Evolutionary conservation across 2,888 invertebrate species (phyloP).

Genomic region (Uropetala carovei): DNA sequence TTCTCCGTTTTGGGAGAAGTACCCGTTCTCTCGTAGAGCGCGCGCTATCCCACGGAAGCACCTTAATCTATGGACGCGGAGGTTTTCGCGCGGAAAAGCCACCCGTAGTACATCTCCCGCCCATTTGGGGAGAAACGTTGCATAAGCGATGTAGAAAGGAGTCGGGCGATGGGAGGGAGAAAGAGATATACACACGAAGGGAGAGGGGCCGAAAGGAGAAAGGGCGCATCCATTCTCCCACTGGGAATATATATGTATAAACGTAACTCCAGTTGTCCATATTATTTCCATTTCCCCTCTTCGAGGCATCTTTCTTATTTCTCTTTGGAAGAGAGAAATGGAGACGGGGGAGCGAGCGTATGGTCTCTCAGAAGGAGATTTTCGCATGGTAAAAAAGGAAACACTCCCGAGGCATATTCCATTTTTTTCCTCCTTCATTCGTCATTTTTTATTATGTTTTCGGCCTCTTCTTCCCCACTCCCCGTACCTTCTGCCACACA

Average conservation of each 20-base stretch:
- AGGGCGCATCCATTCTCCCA: slow-evolving; percentile 38
- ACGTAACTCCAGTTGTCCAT: slow-evolving; percentile 43
- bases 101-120: slow-evolving; percentile 25
- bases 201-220: background rate
- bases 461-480: background rate
- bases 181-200: background rate
- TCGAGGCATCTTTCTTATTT: slow-evolving; percentile 2
- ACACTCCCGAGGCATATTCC: background rate
- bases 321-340: background rate
- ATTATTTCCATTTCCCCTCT: slow-evolving; percentile 54
- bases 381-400: background rate
- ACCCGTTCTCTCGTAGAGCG: background rate
- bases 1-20: too few relatives aligned
- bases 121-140: slow-evolving; percentile 32
- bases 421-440: background rate
- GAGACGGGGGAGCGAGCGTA: background rate
- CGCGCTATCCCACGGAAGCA: background rate
- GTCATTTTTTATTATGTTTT: background rate
- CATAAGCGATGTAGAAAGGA: slow-evolving; percentile 17
- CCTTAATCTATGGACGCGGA: slow-evolving; percentile 31
- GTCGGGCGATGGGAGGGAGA: slow-evolving; percentile 2
- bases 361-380: slow-evolving; percentile 6
- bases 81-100: slow-evolving; percentile 33
- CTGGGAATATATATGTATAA: slow-evolving; percentile 45
- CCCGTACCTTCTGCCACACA: background rate